Evolutionary conservation across 2,797 vertebrate species (phyloP).

Genomic region (Megalops cyprinoides): DNA sequence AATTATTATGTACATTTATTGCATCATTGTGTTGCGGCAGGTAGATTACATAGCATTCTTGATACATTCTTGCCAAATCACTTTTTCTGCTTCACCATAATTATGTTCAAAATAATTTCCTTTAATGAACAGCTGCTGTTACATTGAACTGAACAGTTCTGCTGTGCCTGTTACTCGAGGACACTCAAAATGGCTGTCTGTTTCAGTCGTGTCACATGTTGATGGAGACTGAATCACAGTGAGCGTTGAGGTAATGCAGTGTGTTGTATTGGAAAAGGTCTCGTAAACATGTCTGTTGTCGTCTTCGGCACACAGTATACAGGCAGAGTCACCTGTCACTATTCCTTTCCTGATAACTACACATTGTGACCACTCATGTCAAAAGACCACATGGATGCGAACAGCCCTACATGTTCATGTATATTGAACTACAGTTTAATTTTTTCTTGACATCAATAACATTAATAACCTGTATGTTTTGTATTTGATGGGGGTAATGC

Average conservation of each 20-base stretch:
- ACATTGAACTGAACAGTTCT: background rate
- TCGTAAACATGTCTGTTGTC: constrained; percentile 15
- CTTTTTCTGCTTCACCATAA: too few species aligned
- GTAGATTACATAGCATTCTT: too few species aligned
- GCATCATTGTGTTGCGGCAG: too few species aligned
- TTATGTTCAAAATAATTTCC: too few species aligned
- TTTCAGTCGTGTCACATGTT: constrained; percentile 14
- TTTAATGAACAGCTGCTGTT: background rate
- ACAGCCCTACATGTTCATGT: background rate
- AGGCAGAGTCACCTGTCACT: constrained; percentile 12
- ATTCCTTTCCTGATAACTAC: background rate
- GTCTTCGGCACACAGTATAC: background rate
- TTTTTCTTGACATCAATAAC: constrained; percentile 18
- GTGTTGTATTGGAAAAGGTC: constrained; percentile 14
- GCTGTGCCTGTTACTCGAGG: background rate
- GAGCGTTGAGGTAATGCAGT: background rate
- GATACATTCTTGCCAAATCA: too few species aligned
- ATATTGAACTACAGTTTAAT: background rate
- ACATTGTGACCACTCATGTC: background rate
- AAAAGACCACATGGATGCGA: background rate
- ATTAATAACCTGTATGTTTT: constrained; percentile 15
- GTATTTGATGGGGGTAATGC: background rate
- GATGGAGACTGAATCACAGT: constrained; percentile 16
- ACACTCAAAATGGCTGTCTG: constrained; percentile 17
- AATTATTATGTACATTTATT: too few species aligned